phyloP scores from a whole-genome alignment of 2,797 vertebrate species.

The Cossypha dichroa region DNA sequence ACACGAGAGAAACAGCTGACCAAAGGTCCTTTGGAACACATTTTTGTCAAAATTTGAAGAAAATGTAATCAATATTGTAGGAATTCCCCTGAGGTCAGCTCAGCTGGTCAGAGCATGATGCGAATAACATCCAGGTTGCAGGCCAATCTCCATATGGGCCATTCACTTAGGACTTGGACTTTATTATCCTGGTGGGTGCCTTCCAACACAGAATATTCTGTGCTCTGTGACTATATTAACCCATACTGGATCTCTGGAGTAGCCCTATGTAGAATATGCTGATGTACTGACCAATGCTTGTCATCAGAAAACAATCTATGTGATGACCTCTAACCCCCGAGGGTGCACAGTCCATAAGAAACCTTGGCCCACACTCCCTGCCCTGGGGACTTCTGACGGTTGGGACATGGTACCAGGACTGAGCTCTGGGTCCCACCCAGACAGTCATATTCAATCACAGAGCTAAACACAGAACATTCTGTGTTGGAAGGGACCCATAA shows the following conservation, averaged over 20 bases:
- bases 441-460: background rate
- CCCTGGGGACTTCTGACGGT: accelerated
- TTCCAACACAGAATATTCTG: background rate
- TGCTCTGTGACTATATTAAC: background rate
- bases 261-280: background rate
- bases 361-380: background rate
- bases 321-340: background rate
- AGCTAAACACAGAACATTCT: background rate
- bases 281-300: background rate
- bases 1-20: background rate
- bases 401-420: background rate
- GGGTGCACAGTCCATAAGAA: background rate
- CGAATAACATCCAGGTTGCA: background rate
- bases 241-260: background rate
- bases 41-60: background rate
- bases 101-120: background rate
- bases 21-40: background rate
- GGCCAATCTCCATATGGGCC: background rate
- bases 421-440: background rate
- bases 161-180: background rate
- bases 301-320: background rate
- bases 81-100: background rate
- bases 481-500: background rate
- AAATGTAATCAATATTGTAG: background rate
- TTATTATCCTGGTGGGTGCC: background rate